phyloP scores from a whole-genome alignment of 2,888 invertebrate species.

The Drosophila borborema region DNA sequence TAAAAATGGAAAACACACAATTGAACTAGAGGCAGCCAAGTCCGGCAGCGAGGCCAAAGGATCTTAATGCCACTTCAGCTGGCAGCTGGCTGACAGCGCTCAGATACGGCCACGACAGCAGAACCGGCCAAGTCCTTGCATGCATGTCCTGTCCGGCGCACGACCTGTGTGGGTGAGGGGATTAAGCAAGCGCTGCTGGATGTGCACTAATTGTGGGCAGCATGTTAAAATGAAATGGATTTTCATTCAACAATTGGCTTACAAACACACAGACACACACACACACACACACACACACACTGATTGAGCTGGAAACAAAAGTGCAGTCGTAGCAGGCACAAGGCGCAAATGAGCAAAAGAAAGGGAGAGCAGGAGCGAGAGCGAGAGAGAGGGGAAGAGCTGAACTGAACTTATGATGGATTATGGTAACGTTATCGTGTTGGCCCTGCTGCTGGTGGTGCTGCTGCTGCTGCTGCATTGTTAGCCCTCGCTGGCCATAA shows the following conservation, averaged over 20 bases:
- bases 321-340: constrained; percentile 22
- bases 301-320: constrained; percentile 38
- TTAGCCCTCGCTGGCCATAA: constrained; percentile 47
- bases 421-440: constrained; percentile 65
- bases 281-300: not conserved
- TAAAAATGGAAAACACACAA: not conserved
- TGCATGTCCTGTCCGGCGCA: not conserved
- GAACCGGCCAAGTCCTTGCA: not conserved
- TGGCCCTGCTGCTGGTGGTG: constrained; percentile 11
- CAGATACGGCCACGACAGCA: constrained; percentile 55
- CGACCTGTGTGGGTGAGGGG: constrained; percentile 11
- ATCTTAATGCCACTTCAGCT: constrained; percentile 82
- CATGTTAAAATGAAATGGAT: constrained; percentile 84
- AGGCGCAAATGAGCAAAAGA: constrained; percentile 57
- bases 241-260: constrained; percentile 82
- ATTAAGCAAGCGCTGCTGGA: constrained; percentile 61
- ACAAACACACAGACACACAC: constrained; percentile 28
- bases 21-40: constrained; percentile 41
- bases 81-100: constrained; percentile 81
- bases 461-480: constrained; percentile 34
- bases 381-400: constrained; percentile 13
- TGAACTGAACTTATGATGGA: constrained; percentile 78
- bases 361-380: constrained; percentile 13
- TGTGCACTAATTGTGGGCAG: constrained; percentile 83
- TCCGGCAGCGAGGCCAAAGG: constrained; percentile 39